phyloP scores from a whole-genome alignment of 2,113 vertebrate species.

The Noturus placidus region DNA sequence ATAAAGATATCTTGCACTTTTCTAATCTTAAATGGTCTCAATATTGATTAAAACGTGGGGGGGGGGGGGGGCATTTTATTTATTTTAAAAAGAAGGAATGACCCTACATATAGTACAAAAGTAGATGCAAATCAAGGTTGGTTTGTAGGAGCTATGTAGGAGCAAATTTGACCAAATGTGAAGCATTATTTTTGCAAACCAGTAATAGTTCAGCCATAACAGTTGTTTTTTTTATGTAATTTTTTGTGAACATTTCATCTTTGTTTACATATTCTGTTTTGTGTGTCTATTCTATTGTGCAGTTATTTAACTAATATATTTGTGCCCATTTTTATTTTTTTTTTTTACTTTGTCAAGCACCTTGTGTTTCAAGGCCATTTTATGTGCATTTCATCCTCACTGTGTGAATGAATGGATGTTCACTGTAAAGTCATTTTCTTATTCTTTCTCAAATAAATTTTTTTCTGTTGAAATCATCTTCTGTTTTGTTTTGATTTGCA shows the following conservation, averaged over 20 bases:
- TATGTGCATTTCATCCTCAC: slow-evolving; percentile 64
- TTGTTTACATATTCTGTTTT: slow-evolving; percentile 70
- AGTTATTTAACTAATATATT: slow-evolving; percentile 37
- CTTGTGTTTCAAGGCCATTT: slow-evolving; percentile 58
- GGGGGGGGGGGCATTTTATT: not conserved
- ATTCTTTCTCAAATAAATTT: slow-evolving; percentile 69
- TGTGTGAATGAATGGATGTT: slow-evolving; percentile 53
- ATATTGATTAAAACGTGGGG: not conserved
- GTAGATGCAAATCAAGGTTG: not conserved
- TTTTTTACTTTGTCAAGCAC: slow-evolving; percentile 63
- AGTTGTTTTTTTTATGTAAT: slow-evolving; percentile 65
- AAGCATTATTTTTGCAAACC: slow-evolving; percentile 13
- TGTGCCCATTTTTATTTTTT: slow-evolving; percentile 62
- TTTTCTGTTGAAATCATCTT: slow-evolving; percentile 73
- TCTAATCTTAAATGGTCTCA: slow-evolving; percentile 14
- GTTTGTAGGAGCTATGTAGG: not conserved
- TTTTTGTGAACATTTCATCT: slow-evolving; percentile 57
- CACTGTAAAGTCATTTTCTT: slow-evolving; percentile 40
- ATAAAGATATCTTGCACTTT: slow-evolving; percentile 6
- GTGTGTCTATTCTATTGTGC: slow-evolving; percentile 56
- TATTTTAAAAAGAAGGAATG: not conserved
- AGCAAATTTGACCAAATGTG: slow-evolving; percentile 9
- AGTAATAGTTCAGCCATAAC: slow-evolving; percentile 38
- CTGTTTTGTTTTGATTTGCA: slow-evolving; percentile 70
- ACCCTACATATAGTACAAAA: not conserved